phyloP scores from a whole-genome alignment of 1,140 invertebrate genomes.

The Drosophila albomicans region DNA sequence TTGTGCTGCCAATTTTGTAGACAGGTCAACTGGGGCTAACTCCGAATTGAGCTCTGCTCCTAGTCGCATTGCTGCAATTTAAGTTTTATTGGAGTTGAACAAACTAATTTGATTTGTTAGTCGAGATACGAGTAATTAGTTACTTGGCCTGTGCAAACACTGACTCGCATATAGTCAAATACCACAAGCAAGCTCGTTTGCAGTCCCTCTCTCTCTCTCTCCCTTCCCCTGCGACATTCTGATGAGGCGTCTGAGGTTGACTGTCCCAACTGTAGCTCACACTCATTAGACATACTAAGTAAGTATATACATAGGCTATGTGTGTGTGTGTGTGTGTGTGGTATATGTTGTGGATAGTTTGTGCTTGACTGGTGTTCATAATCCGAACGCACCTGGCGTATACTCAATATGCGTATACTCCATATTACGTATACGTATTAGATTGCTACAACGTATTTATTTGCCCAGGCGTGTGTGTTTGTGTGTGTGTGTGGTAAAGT shows the following conservation, averaged over 20 bases:
- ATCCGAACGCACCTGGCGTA: slow-evolving; percentile 28
- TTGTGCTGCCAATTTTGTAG: too few relatives aligned
- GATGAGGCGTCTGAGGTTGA: not conserved
- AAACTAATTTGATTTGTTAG: slow-evolving; percentile 56
- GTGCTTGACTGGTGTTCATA: slow-evolving; percentile 23
- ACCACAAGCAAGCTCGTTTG: not conserved
- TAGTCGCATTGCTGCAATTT: slow-evolving; percentile 19
- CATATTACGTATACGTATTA: not conserved
- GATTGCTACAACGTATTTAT: not conserved
- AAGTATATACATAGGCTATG: not conserved
- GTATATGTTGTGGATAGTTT: slow-evolving; percentile 16
- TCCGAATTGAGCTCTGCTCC: not conserved
- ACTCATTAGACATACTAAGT: slow-evolving; percentile 24
- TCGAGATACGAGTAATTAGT: slow-evolving; percentile 48
- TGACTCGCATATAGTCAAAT: slow-evolving; percentile 7
- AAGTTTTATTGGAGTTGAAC: slow-evolving; percentile 36
- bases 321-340: too few relatives aligned
- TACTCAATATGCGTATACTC: not conserved
- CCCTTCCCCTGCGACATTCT: not conserved
- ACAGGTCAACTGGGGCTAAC: not conserved
- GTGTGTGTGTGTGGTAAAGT: not conserved
- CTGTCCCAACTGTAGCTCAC: not conserved
- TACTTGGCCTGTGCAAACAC: slow-evolving; percentile 18
- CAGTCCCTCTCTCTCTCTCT: not conserved
- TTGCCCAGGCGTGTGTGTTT: not conserved